Evolutionary conservation across 2,888 invertebrate species (phyloP), one percentile per base, ranked within the genome.

Genomic region (Chymomyza amoena): DNA sequence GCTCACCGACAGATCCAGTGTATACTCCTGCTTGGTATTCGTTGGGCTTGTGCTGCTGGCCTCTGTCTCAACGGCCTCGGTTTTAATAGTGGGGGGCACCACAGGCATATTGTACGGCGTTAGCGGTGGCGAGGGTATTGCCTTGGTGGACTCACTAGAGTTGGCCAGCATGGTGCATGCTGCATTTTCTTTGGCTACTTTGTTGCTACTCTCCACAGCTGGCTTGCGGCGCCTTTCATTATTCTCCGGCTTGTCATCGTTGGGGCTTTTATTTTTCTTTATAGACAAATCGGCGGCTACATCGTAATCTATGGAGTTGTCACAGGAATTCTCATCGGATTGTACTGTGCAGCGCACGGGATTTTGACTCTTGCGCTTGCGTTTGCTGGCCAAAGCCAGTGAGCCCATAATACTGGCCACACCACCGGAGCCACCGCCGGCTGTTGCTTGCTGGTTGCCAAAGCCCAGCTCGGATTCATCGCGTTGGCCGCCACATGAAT

Each of bases 351-450:
- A 95, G 75, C 96, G 94, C 1, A 96, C 96, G 0, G 97, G 97
- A 90, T 97, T 97, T 82, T 96, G 95, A 83, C 95, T 97, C 92
- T 98, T 98, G 36, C 97, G 93, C 91, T 98, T 98, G 67, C 97
- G 93, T 88, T 95, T 96, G 87, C 94, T 94, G n/a, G 95, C 89
- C 71, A 89, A 84, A 18, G 95, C 83, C 72, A 85, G 81, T 25
- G 83, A 85, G 39, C 73, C 15, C 18, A 28, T 57, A n/a, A n/a
- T 77, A 56, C 79, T 77, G 39, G 50, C 36, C 20, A 25, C 20
- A 6, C 20, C 20, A 6, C 20, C 25, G 18, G 70, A 70, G 3
- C 70, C 65, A 52, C 66, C 71, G n/a, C 70, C 59, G 0, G 73
- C 65, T 6, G 76, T 76, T 28, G 68, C 82, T 64, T 54, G 54